phyloP scores from a whole-genome alignment of 37 sponge, comb jelly and placozoan genomes.

The Haliclona indistincta region DNA sequence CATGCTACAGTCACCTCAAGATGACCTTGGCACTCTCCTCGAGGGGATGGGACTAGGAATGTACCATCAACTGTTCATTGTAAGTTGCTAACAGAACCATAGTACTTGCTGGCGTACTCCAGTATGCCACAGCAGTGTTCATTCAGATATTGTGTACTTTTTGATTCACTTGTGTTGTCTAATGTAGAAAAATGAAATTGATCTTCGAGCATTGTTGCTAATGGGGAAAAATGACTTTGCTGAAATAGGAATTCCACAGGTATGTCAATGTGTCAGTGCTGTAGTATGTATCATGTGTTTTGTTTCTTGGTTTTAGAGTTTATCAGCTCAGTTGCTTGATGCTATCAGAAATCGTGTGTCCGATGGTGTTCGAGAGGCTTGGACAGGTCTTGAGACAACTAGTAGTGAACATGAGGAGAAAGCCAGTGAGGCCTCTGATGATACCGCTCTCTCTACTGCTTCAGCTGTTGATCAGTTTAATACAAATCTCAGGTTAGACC shows the following conservation, averaged over 20 bases:
- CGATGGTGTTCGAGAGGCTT: too few species aligned
- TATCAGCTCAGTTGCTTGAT: too few species aligned
- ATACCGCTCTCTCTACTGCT: too few species aligned
- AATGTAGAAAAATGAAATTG: slow-evolving; percentile 84
- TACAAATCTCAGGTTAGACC: too few species aligned
- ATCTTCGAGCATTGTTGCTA: slow-evolving; percentile 75
- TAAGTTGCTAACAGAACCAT: neutral
- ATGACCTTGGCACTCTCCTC: slow-evolving; percentile 56
- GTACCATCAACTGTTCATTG: slow-evolving; percentile 62
- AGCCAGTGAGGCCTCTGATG: too few species aligned
- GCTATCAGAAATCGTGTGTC: too few species aligned
- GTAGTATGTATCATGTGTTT: neutral
- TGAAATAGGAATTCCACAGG: slow-evolving; percentile 82
- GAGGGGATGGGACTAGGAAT: slow-evolving; percentile 48
- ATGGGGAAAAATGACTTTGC: slow-evolving; percentile 87
- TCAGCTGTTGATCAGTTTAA: too few species aligned
- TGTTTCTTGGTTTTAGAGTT: neutral
- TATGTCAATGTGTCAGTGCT: slow-evolving; percentile 4
- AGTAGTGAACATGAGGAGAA: too few species aligned
- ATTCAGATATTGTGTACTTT: neutral
- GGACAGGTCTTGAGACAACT: too few species aligned
- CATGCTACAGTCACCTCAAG: slow-evolving; percentile 19
- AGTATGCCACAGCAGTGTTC: neutral
- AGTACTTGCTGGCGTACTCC: neutral
- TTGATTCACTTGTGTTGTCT: slow-evolving; percentile 5